Evolutionary conservation across 2,113 vertebrate genomes (phyloP), one percentile per base, ranked within the genome.

Genomic region (human (Homo sapiens)): DNA sequence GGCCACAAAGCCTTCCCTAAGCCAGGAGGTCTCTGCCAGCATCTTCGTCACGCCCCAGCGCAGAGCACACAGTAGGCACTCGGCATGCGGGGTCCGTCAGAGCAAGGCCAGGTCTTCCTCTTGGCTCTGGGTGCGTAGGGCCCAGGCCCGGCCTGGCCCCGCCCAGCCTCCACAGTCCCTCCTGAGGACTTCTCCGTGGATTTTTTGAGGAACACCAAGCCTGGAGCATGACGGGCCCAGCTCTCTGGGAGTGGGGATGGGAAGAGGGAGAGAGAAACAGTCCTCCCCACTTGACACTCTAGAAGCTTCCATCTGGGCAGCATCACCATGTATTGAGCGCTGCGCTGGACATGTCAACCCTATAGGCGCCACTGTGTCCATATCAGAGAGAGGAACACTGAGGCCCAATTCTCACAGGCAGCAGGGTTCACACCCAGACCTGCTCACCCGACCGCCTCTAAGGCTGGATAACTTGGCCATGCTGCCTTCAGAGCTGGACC

Each of bases 1-100:
- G 8, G 45, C 81, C 70, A 43, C 10, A 14, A 23, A 50, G n/a
- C 57, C 9, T 7, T 50, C 40, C 48, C 22, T 52, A 3, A 2
- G 50, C 4, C 8, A 0, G 22, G 32, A 64, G 55, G 2, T 5
- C 81, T 87, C 32, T 40, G 45, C 73, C 30, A 2, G 16, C 27
- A 11, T 45, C 64, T 70, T 38, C 6, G 8, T 68, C 32, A 17
- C 3, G 32, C 5, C 61, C 61, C 9, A 1, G 32, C 0, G 6
- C 23, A 0, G 5, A 43, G 20, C 0, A 0, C 14, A 3, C 2
- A 50, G 79, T 2, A 6, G n/a, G 50, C 35, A 10, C 64, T 22
- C 2, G 0, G 16, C 6, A 4, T 4, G 3, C 0, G 3, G 5
- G 55, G 64, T 11, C 0, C 38, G 11, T 35, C 11, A 14, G 0